Evolutionary conservation across 2,888 invertebrate species (phyloP), one percentile per base, ranked within the genome.

Genomic region (Hyppa rectilinea): DNA sequence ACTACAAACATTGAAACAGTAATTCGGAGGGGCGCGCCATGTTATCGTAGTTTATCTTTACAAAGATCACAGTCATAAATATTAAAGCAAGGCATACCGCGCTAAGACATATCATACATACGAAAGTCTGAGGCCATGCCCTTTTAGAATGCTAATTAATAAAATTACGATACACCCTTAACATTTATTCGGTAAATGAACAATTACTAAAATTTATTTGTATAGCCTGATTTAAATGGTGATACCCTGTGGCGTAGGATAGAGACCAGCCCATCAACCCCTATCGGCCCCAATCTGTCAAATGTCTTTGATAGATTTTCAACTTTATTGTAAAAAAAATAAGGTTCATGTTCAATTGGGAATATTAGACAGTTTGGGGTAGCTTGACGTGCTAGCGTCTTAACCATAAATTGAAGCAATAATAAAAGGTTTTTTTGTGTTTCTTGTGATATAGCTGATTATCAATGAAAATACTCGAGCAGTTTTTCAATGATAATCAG

Each of bases 41-140:
- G n/a, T n/a, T n/a, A n/a, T n/a, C n/a, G n/a, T n/a, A n/a, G n/a
- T n/a, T n/a, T n/a, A n/a, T n/a, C n/a, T n/a, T n/a, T n/a, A 10
- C 36, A 49, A 59, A 31, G 12, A n/a, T 12, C 26, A 29, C n/a
- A 29, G 38, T 69, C 20, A 6, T 43, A n/a, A 17, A 66, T 50
- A 65, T 43, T 66, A 14, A 34, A 26, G 20, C 6, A 20, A 49
- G 4, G 2, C 12, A 17, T 56, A 10, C 9, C 43, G 23, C 31
- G 23, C 12, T 20, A 12, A 36, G 20, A 29, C 34, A 61, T 23
- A n/a, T 45, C n/a, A n/a, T 34, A 40, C 26, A 36, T 10, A 20
- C 10, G 14, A 34, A 29, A 23, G 23, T 36, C 36, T 47, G 14
- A 47, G 47, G 23, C 47, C 5, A 12, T 14, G 5, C 23, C 2